Evolutionary conservation across 2,113 vertebrate genomes (phyloP).

Genomic region (Callorhinus ursinus): DNA sequence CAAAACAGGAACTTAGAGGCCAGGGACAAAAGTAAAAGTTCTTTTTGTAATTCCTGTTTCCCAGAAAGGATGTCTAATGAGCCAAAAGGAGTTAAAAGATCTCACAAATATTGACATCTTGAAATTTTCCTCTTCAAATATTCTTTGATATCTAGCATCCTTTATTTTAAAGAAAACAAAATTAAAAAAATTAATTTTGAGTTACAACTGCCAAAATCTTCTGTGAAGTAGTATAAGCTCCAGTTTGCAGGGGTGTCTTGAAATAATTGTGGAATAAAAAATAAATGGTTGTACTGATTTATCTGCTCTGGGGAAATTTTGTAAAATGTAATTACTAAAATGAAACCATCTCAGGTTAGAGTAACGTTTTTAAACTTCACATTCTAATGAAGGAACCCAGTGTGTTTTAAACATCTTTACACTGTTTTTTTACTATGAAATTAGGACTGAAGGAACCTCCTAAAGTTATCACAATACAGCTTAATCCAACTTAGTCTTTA

Average conservation of each 20-base stretch:
- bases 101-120: constrained; percentile 67
- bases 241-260: not conserved
- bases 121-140: constrained; percentile 40
- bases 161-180: constrained; percentile 37
- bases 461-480: not conserved
- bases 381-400: not conserved
- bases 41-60: constrained; percentile 62
- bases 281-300: not conserved
- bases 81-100: constrained; percentile 29
- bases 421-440: not conserved
- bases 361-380: not conserved
- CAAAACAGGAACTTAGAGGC: constrained; percentile 71
- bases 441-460: not conserved
- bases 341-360: not conserved
- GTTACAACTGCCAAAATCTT: constrained; percentile 33
- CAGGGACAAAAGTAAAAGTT: constrained; percentile 56
- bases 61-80: constrained; percentile 68
- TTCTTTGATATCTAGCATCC: not conserved
- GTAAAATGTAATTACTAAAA: constrained; percentile 18
- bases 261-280: constrained; percentile 19
- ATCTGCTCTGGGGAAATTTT: not conserved
- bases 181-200: constrained; percentile 8
- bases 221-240: not conserved
- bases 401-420: not conserved
- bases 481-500: not conserved